Conservation (phyloP, 1,140 invertebrate species). For the Drosophila kanapiae region DNA sequence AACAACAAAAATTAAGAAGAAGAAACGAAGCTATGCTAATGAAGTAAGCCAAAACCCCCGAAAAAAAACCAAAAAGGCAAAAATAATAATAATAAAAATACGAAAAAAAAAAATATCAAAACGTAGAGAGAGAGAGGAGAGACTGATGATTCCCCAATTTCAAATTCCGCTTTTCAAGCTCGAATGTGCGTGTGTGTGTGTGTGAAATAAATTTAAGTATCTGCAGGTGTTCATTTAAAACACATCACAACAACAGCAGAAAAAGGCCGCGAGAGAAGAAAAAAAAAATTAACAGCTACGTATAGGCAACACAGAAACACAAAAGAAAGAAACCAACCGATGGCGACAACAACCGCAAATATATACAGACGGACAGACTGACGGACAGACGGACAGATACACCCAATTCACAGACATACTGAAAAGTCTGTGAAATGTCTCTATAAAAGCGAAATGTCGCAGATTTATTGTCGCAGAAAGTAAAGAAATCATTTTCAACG, state of each 20-base stretch:
- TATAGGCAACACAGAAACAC: slow-evolving; percentile 65
- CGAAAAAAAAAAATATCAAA: slow-evolving; percentile 32
- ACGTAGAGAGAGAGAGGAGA: slow-evolving; percentile 28
- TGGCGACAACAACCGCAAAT: slow-evolving; percentile 64
- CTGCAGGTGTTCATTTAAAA: slow-evolving; percentile 85
- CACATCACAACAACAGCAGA: slow-evolving; percentile 77
- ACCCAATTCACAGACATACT: slow-evolving; percentile 22
- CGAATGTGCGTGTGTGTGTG: slow-evolving; percentile 22
- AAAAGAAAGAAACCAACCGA: slow-evolving; percentile 71
- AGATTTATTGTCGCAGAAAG: slow-evolving; percentile 60
- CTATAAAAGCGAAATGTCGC: slow-evolving; percentile 16
- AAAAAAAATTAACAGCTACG: slow-evolving; percentile 70
- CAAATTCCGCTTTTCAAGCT: slow-evolving; percentile 77
- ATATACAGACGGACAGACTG: slow-evolving; percentile 23
- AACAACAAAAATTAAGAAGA: slow-evolving; percentile 33
- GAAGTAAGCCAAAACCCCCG: slow-evolving; percentile 60
- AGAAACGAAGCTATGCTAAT: slow-evolving; percentile 67
- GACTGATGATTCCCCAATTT: slow-evolving; percentile 81
- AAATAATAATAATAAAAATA: slow-evolving; percentile 26
- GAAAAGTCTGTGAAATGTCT: slow-evolving; percentile 72
- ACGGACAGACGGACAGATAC: slow-evolving; percentile 19
- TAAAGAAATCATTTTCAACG: slow-evolving; percentile 18
- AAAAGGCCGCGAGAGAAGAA: slow-evolving; percentile 57
- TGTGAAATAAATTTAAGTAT: slow-evolving; percentile 83
- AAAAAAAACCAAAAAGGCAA: slow-evolving; percentile 15